A percentile compares a stretch with the other conserved stretches of the same genome.
These are phyloP conservation scores for Coregonus sp. DNA, from an alignment of 2,797 vertebrate species.

Conservation along the genomic window DNA sequence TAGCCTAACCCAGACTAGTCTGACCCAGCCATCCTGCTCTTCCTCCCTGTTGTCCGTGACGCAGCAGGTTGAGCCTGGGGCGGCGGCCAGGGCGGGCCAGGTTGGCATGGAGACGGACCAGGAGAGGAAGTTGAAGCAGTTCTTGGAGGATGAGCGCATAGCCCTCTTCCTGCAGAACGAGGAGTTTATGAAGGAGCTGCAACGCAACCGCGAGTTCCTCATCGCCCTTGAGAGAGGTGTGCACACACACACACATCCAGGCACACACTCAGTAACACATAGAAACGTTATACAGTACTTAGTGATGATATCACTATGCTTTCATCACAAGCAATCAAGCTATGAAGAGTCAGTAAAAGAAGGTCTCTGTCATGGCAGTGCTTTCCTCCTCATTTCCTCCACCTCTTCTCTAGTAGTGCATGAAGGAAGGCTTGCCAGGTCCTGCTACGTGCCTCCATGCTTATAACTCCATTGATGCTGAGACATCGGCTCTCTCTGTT, in stretches of 20 bases:
- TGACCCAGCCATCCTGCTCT: slow-evolving; percentile 62
- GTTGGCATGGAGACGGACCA: slow-evolving; percentile 79
- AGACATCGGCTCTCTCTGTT: slow-evolving; percentile 38
- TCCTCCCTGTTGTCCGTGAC: slow-evolving; percentile 65
- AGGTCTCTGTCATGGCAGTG: neutral
- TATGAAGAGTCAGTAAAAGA: neutral
- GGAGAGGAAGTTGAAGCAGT: slow-evolving; percentile 91
- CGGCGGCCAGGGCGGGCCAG: slow-evolving; percentile 40
- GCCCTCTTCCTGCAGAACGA: slow-evolving; percentile 96
- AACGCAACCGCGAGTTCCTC: slow-evolving; percentile 94
- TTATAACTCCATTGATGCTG: slow-evolving; percentile 3
- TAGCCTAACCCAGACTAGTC: slow-evolving; percentile 52
- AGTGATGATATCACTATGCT: neutral
- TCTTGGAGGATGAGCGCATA: slow-evolving; percentile 92
- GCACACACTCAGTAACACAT: neutral
- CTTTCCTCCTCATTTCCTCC: neutral
- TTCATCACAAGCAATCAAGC: neutral
- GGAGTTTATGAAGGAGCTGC: slow-evolving; percentile 97
- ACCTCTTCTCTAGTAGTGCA: neutral
- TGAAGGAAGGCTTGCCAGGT: neutral
- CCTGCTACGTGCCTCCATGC: neutral
- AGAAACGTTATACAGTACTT: neutral
- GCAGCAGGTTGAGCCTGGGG: slow-evolving; percentile 51
- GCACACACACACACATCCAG: slow-evolving; percentile 1
- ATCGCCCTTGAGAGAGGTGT: slow-evolving; percentile 93